Conservation (phyloP, 2,113 vertebrate genomes). For the Epinephelus cyanopodus region DNA sequence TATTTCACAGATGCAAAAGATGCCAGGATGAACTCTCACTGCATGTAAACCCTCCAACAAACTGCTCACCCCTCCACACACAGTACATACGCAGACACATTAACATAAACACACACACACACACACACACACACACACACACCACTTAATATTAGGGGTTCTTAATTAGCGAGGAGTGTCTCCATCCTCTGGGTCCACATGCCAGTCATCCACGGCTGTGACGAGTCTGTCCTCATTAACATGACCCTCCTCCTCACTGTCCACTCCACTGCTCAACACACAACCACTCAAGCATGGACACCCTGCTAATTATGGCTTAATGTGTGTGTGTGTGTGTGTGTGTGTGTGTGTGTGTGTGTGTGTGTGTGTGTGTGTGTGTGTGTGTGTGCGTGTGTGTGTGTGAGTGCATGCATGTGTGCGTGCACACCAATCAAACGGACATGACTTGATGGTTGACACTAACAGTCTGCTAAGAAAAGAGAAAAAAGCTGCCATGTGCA, state of each 20-base stretch:
- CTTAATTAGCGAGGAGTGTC: slow-evolving; percentile 80
- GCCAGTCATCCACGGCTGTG: slow-evolving; percentile 49
- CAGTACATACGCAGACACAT: slow-evolving; percentile 10
- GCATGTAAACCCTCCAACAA: background rate
- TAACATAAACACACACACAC: slow-evolving; percentile 5
- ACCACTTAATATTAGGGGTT: slow-evolving; percentile 59
- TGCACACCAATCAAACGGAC: slow-evolving; percentile 46
- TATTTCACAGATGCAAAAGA: background rate
- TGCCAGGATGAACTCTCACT: background rate
- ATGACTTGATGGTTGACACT: slow-evolving; percentile 64
- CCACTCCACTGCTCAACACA: slow-evolving; percentile 72
- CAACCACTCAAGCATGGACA: slow-evolving; percentile 66
- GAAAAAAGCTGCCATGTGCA: slow-evolving; percentile 61
- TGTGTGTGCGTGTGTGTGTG: background rate
- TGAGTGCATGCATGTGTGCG: background rate
- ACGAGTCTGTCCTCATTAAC: slow-evolving; percentile 59
- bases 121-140: slow-evolving; percentile 26
- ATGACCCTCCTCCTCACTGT: slow-evolving; percentile 60
- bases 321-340: slow-evolving; percentile 20
- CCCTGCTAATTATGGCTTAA: slow-evolving; percentile 69
- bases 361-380: background rate
- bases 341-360: slow-evolving; percentile 14
- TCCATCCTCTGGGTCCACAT: slow-evolving; percentile 50
- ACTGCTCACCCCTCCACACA: background rate
- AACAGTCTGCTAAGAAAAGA: slow-evolving; percentile 46